phyloP scores from a whole-genome alignment of 37 sponge, comb jelly and placozoan species.

The Axinella damicornis region DNA sequence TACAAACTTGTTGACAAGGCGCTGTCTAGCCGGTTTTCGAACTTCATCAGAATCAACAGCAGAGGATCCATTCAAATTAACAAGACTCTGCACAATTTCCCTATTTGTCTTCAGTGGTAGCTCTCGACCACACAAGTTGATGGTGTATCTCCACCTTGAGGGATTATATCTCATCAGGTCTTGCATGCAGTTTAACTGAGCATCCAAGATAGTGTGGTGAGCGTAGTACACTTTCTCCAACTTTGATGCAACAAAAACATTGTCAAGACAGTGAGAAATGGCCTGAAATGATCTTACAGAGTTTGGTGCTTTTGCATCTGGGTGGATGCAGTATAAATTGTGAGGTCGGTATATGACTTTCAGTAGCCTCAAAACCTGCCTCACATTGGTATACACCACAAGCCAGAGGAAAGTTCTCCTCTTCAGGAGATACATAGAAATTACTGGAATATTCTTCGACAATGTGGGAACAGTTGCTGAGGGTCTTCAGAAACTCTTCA shows the following conservation, averaged over 20 bases:
- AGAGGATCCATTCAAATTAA: constrained; percentile 12
- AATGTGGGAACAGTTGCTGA: constrained; percentile 5
- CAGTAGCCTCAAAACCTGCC: constrained; percentile 25
- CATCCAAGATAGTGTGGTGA: background rate
- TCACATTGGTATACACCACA: constrained; percentile 4
- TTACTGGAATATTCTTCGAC: constrained; percentile 3
- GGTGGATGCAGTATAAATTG: constrained; percentile 41
- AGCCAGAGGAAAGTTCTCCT: constrained; percentile 36
- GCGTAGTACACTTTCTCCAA: background rate
- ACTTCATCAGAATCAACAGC: background rate
- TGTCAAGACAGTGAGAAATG: constrained; percentile 29
- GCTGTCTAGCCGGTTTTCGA: too few species aligned
- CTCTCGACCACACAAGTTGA: constrained; percentile 51
- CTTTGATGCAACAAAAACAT: constrained; percentile 18
- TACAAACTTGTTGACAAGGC: too few species aligned
- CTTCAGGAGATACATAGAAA: constrained; percentile 43
- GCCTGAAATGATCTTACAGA: constrained; percentile 5
- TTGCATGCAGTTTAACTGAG: constrained; percentile 8
- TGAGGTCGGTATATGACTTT: constrained; percentile 46
- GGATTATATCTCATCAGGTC: too few species aligned
- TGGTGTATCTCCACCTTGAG: constrained; percentile 40
- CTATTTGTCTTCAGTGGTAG: constrained; percentile 56
- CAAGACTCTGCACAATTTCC: constrained; percentile 37
- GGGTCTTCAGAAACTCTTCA: too few species aligned
- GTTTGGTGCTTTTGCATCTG: constrained; percentile 11